These are phyloP conservation scores for Lithophane leautieri DNA, from an alignment of 2,888 invertebrate species.

Conservation along the genomic window DNA sequence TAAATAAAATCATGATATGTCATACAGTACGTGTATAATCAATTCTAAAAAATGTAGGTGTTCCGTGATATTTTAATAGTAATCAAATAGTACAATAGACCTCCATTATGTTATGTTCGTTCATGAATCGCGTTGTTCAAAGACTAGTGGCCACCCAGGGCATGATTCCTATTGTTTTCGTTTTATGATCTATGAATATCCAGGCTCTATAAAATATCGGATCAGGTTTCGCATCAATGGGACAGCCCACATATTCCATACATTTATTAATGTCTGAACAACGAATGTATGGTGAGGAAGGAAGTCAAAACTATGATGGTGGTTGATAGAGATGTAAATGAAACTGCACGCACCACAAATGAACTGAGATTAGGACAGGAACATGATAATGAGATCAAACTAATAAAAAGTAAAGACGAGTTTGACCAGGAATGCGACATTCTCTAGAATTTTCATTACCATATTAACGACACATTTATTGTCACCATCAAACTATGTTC, in stretches of 20 bases:
- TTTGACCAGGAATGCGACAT: neutral
- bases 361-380: too few species aligned
- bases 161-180: constrained; percentile 9
- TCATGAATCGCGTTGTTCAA: constrained; percentile 6
- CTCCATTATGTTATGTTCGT: constrained; percentile 3
- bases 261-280: neutral
- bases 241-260: neutral
- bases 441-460: neutral
- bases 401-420: neutral
- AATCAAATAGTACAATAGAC: constrained; percentile 8
- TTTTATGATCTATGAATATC: constrained; percentile 25
- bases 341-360: neutral
- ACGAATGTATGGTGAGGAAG: neutral
- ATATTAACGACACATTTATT: neutral
- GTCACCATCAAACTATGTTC: neutral
- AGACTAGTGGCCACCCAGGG: neutral
- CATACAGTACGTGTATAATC: constrained; percentile 33
- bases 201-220: neutral
- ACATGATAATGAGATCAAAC: neutral
- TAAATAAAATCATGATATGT: constrained; percentile 46
- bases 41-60: constrained; percentile 21
- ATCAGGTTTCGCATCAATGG: neutral
- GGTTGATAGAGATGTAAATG: neutral
- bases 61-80: constrained; percentile 17
- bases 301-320: neutral